A percentile compares a stretch with the other conserved stretches of the same genome.
Evolutionary conservation across 2,888 invertebrate genomes (phyloP).

Genomic region (Tetragonisca angustula): DNA sequence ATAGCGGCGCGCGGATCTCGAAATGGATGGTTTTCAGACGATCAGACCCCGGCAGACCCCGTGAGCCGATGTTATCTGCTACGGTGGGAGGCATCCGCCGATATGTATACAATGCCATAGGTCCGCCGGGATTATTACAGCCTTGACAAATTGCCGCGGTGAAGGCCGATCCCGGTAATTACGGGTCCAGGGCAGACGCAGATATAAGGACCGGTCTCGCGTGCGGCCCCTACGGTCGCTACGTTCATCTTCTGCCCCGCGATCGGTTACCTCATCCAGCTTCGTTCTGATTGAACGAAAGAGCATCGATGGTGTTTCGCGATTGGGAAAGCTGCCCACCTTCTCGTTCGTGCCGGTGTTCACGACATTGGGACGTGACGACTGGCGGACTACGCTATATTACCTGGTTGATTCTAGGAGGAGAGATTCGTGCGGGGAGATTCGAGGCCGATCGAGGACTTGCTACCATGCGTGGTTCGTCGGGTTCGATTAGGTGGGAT

Average conservation of each 20-base stretch:
- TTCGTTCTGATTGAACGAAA: constrained; percentile 38
- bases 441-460: neutral
- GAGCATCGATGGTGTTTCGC: constrained; percentile 4
- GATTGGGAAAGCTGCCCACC: constrained; percentile 39
- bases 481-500: constrained; percentile 1
- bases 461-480: neutral
- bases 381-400: neutral
- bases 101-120: constrained; percentile 81
- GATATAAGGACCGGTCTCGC: constrained; percentile 63
- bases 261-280: constrained; percentile 25
- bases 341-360: constrained; percentile 37
- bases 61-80: constrained; percentile 74
- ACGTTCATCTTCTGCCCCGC: constrained; percentile 15
- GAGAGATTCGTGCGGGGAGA: constrained; percentile 2
- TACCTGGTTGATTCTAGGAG: neutral
- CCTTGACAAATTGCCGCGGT: constrained; percentile 84
- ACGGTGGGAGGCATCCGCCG: constrained; percentile 81
- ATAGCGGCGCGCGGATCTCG: constrained; percentile 68
- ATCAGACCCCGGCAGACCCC: constrained; percentile 42
- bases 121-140: constrained; percentile 80
- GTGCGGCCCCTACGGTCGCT: neutral
- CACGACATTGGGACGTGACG: constrained; percentile 49
- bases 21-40: constrained; percentile 75
- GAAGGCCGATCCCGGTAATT: constrained; percentile 83
- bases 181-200: constrained; percentile 76